Conservation (phyloP, 2,113 vertebrate genomes). For the Physeter macrocephalus region DNA sequence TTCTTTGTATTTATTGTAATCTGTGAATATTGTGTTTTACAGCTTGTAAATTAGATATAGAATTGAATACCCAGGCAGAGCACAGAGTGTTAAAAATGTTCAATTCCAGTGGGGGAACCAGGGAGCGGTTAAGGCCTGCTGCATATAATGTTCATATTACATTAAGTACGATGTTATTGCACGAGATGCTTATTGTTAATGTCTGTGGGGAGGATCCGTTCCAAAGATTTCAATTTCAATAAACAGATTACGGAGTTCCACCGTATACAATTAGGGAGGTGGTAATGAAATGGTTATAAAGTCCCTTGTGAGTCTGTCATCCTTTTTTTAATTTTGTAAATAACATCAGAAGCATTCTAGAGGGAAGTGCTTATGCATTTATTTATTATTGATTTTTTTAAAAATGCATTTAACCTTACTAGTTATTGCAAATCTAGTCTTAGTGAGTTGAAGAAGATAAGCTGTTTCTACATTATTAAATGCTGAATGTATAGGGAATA, state of each 20-base stretch:
- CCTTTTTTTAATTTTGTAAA: conserved; percentile 94
- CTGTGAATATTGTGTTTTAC: conserved; percentile 85
- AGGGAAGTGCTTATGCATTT: conserved; percentile 91
- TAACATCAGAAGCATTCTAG: conserved; percentile 89
- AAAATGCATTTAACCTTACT: conserved; percentile 89
- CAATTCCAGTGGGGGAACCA: conserved; percentile 78
- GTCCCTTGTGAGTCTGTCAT: conserved; percentile 86
- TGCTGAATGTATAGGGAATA: conserved; percentile 77
- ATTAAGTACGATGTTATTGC: conserved; percentile 84
- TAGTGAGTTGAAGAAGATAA: conserved; percentile 80
- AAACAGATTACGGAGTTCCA: conserved; percentile 87
- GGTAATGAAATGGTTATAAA: conserved; percentile 92
- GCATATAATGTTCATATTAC: conserved; percentile 87
- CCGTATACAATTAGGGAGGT: conserved; percentile 87
- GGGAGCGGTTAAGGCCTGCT: conserved; percentile 78
- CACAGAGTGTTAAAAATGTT: conserved; percentile 80
- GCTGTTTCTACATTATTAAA: conserved; percentile 82
- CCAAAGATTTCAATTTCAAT: conserved; percentile 91
- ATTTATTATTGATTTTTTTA: conserved; percentile 94
- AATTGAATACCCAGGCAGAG: conserved; percentile 81
- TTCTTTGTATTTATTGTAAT: conserved; percentile 83
- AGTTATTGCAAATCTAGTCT: conserved; percentile 90
- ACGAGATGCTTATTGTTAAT: conserved; percentile 84
- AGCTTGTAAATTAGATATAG: conserved; percentile 84
- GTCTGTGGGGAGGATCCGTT: conserved; percentile 88